These are phyloP conservation scores for Ryuthela nishihirai DNA, from an alignment of 2,888 invertebrate genomes.

Conservation along the genomic window DNA sequence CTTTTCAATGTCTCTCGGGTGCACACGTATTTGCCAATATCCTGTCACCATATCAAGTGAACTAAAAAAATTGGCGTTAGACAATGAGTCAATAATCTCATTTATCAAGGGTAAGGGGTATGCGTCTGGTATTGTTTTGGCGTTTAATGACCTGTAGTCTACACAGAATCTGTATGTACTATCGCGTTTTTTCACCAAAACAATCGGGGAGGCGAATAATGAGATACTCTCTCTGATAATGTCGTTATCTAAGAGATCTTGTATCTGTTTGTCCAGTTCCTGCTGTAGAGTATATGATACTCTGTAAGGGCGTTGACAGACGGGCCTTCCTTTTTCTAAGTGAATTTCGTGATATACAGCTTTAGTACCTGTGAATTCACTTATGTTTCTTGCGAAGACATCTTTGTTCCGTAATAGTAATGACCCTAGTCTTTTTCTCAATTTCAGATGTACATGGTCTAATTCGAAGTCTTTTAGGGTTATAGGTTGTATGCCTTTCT, in stretches of 20 bases:
- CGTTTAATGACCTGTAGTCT: constrained; percentile 3
- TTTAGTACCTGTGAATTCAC: neutral
- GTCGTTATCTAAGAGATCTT: neutral
- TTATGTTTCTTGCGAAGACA: neutral
- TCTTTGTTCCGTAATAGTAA: no score
- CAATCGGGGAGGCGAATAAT: neutral
- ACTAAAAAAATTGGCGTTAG: neutral
- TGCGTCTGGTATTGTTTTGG: neutral
- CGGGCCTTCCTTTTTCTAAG: neutral
- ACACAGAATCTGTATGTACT: neutral
- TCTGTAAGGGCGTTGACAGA: neutral
- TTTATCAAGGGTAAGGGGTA: constrained; percentile 3
- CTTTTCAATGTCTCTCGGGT: neutral
- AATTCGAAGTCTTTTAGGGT: no score
- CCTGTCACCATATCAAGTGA: neutral
- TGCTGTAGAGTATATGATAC: neutral
- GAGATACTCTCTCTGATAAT: neutral
- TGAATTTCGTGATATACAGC: neutral
- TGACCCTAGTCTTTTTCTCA: no score
- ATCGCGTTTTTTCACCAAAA: neutral
- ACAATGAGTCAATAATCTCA: neutral
- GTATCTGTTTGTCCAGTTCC: neutral
- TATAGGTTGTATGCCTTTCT: no score
- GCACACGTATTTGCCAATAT: neutral
- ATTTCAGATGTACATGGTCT: no score